Conservation (phyloP, 2,797 vertebrate genomes). For the Pterois miles region DNA sequence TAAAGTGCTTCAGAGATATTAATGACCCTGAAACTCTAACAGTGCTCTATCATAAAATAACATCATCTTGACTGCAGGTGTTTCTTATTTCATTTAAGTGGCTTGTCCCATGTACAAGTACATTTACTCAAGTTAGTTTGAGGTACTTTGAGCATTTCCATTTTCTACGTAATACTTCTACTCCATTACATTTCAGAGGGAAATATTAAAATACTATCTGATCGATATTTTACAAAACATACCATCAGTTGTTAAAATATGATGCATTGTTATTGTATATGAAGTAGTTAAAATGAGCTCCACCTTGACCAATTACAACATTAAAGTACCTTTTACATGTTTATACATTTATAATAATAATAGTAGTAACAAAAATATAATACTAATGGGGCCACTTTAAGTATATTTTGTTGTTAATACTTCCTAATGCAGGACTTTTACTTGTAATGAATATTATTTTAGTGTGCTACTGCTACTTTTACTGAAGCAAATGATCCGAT, state of each 20-base stretch:
- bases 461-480: background rate
- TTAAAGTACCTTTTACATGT: background rate
- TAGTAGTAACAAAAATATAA: background rate
- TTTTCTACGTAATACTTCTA: background rate
- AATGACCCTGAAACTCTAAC: slow-evolving; percentile 34
- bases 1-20: slow-evolving; percentile 46
- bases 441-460: no score
- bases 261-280: background rate
- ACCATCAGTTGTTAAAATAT: background rate
- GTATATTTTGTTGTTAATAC: background rate
- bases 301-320: background rate
- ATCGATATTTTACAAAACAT: background rate
- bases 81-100: background rate
- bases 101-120: background rate
- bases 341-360: background rate
- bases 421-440: no score
- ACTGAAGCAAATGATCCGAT: background rate
- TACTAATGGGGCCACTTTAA: no score
- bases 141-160: background rate
- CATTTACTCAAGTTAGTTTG: background rate
- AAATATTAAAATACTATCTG: background rate
- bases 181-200: background rate
- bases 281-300: background rate
- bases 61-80: slow-evolving; percentile 1
- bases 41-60: slow-evolving; percentile 46